A percentile compares a stretch with the other conserved stretches of the same genome.
Conservation (phyloP, 2,888 invertebrate genomes). For the Scelioninae gen. 2 region DNA sequence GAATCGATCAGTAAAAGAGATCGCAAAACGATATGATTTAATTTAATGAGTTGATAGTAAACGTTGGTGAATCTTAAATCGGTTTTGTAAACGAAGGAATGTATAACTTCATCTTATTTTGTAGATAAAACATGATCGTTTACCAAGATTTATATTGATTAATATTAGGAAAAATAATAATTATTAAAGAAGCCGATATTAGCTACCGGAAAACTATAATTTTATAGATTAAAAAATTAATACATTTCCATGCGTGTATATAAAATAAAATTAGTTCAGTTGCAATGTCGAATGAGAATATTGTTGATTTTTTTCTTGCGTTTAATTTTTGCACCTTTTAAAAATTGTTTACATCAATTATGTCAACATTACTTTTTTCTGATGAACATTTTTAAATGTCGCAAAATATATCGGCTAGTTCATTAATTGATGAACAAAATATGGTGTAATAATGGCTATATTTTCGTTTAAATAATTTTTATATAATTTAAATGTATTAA, state of each 20-base stretch:
- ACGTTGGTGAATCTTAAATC: neutral
- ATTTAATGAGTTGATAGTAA: constrained; percentile 21
- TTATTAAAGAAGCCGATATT: constrained; percentile 5
- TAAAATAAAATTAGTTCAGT: constrained; percentile 3
- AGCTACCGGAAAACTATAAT: neutral
- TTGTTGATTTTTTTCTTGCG: neutral
- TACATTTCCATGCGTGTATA: neutral
- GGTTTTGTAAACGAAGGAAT: neutral
- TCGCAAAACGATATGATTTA: constrained; percentile 15
- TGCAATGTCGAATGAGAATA: neutral
- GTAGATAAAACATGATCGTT: constrained; percentile 30
- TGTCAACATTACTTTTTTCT: neutral
- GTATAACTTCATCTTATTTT: constrained; percentile 21
- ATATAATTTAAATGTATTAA: constrained; percentile 18
- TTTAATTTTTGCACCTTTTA: no score
- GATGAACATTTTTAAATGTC: neutral
- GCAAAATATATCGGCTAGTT: neutral
- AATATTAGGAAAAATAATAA: constrained; percentile 4
- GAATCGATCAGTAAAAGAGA: constrained; percentile 5
- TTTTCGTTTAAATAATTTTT: constrained; percentile 15
- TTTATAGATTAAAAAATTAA: neutral
- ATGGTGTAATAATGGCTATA: constrained; percentile 1
- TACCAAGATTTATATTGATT: constrained; percentile 11
- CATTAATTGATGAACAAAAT: constrained; percentile 4
- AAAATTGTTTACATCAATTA: no score